These are phyloP conservation scores for Stenotaenia linearis DNA, from an alignment of 2,888 invertebrate genomes.

Conservation along the genomic window DNA sequence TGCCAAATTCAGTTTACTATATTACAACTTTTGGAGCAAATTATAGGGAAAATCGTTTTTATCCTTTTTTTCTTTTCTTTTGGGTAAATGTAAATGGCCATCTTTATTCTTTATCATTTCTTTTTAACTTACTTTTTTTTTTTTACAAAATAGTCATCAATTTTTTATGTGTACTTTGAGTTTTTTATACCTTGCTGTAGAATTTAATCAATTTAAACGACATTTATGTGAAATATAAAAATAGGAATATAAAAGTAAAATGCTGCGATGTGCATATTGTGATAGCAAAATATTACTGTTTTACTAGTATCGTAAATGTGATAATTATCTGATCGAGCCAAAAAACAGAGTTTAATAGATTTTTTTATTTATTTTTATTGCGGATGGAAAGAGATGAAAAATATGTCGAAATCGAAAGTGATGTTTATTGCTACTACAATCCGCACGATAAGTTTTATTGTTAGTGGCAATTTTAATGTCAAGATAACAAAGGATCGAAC, in stretches of 20 bases:
- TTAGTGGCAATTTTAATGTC: too few relatives aligned
- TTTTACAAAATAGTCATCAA: neutral
- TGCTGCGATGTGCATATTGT: neutral
- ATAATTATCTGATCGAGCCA: neutral
- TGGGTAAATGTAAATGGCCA: neutral
- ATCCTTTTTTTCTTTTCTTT: neutral
- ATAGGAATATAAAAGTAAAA: neutral
- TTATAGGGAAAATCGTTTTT: too few relatives aligned
- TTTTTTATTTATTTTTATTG: too few relatives aligned
- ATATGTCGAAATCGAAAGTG: too few relatives aligned
- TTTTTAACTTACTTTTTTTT: neutral
- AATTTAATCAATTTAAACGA: neutral
- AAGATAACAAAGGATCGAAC: too few relatives aligned
- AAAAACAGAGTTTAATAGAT: too few relatives aligned
- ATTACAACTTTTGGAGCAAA: neutral
- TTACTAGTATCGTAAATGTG: neutral
- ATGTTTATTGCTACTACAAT: too few relatives aligned
- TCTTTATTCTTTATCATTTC: neutral
- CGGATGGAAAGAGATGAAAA: too few relatives aligned
- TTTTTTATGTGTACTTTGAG: too few relatives aligned
- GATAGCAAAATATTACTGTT: neutral
- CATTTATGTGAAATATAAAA: neutral
- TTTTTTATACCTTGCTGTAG: neutral
- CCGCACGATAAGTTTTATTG: too few relatives aligned
- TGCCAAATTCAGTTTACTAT: neutral